Percentiles rank a stretch among this genome's conserved stretches.
Conservation (phyloP, 2,888 invertebrate species). For the Diadegma fenestrale region DNA sequence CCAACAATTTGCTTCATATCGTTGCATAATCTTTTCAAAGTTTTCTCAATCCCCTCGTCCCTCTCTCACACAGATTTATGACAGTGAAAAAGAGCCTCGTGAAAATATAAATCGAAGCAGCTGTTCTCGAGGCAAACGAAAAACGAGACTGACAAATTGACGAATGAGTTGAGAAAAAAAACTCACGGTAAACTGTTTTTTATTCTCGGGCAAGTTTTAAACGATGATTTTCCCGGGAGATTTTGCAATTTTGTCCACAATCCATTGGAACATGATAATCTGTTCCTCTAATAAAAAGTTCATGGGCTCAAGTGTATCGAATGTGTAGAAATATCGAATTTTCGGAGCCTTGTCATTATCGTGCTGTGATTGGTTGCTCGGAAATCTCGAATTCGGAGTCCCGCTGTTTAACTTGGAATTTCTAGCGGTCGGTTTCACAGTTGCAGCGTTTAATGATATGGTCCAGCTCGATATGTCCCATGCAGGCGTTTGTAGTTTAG, state of each 20-base stretch:
- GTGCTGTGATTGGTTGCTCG: too few relatives aligned
- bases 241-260: not conserved
- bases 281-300: too few relatives aligned
- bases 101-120: conserved; percentile 9
- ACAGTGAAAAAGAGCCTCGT: conserved; percentile 10
- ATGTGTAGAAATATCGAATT: too few relatives aligned
- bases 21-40: conserved; percentile 44
- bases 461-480: too few relatives aligned
- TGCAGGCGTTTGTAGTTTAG: too few relatives aligned
- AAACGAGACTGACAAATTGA: not conserved
- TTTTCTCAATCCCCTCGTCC: not conserved
- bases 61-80: conserved; percentile 9
- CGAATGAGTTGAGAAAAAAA: not conserved
- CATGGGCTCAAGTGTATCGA: too few relatives aligned
- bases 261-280: too few relatives aligned
- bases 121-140: not conserved
- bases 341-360: too few relatives aligned
- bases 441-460: too few relatives aligned
- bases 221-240: not conserved
- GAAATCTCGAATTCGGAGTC: too few relatives aligned
- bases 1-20: conserved; percentile 33
- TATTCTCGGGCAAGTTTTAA: not conserved
- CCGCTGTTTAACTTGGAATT: too few relatives aligned
- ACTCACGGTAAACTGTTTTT: not conserved
- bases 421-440: too few relatives aligned